phyloP scores from a whole-genome alignment of 1,140 invertebrate species.

The silkworm (Bombyx mori) region DNA sequence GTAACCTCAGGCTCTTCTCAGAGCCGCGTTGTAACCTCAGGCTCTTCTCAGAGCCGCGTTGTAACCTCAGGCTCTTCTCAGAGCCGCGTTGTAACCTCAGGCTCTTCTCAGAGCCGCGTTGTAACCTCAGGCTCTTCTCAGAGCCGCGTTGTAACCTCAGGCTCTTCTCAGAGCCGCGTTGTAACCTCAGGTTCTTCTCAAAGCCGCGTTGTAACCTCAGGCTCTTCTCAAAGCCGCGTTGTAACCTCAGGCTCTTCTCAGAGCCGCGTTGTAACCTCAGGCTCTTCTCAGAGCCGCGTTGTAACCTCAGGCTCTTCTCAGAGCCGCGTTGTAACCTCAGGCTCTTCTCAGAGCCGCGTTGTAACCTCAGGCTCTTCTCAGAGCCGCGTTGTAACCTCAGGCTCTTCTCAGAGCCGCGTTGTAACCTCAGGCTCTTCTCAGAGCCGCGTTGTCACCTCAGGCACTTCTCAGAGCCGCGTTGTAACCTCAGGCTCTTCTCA shows the following conservation, averaged over 20 bases:
- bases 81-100: slow-evolving; percentile 2
- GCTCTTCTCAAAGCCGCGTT: slow-evolving; percentile 4
- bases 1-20: slow-evolving; percentile 8
- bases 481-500: slow-evolving; percentile 7
- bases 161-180: slow-evolving; percentile 1
- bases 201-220: slow-evolving; percentile 7
- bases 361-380: background rate
- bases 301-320: slow-evolving; percentile 1
- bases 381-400: background rate
- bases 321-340: slow-evolving; percentile 6
- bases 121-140: slow-evolving; percentile 10
- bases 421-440: slow-evolving; percentile 1
- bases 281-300: slow-evolving; percentile 6
- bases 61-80: slow-evolving; percentile 8
- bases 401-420: slow-evolving; percentile 7
- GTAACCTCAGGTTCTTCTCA: slow-evolving; percentile 5
- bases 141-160: slow-evolving; percentile 3
- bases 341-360: slow-evolving; percentile 3
- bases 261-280: background rate
- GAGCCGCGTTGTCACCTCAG: slow-evolving; percentile 4
- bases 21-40: slow-evolving; percentile 1
- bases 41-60: slow-evolving; percentile 6
- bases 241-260: background rate
- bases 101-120: slow-evolving; percentile 5
- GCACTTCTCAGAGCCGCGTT: slow-evolving; percentile 3